Conservation (phyloP, 2,113 vertebrate genomes). For the Dipodomys ordii region DNA sequence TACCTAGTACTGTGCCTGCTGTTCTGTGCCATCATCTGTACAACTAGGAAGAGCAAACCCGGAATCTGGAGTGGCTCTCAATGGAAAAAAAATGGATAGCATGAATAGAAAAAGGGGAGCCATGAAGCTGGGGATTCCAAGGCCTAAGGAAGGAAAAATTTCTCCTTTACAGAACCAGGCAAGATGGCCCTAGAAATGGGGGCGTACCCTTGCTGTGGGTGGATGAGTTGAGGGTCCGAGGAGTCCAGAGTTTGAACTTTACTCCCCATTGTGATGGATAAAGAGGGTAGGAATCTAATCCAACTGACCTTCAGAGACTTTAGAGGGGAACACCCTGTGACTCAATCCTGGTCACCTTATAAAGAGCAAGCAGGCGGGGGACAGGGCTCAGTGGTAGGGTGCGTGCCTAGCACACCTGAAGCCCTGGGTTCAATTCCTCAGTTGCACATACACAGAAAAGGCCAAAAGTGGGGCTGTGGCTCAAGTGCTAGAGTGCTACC, state of each 20-base stretch:
- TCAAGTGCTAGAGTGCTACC: no score
- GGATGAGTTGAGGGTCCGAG: no score
- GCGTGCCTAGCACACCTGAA: no score
- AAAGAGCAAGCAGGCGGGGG: no score
- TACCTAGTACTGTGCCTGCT: not conserved
- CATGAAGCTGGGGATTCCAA: not conserved
- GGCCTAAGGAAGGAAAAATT: not conserved
- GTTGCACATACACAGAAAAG: no score
- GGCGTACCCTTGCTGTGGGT: not conserved
- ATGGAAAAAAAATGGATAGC: not conserved
- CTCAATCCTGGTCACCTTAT: not conserved
- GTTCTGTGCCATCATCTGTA: constrained; percentile 1
- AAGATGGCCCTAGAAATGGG: not conserved
- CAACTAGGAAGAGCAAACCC: not conserved
- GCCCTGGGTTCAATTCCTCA: no score
- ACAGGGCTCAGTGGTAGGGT: no score
- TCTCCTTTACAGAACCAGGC: not conserved
- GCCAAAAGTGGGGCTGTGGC: no score
- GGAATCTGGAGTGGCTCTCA: not conserved
- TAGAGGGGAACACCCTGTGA: not conserved
- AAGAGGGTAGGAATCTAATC: not conserved
- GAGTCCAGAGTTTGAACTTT: not conserved
- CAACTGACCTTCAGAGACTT: no score
- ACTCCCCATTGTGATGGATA: not conserved
- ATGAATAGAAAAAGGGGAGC: not conserved